Base-by-base conservation (phyloP, 2,113 vertebrate genomes). In the Scatophagus argus region DNA sequence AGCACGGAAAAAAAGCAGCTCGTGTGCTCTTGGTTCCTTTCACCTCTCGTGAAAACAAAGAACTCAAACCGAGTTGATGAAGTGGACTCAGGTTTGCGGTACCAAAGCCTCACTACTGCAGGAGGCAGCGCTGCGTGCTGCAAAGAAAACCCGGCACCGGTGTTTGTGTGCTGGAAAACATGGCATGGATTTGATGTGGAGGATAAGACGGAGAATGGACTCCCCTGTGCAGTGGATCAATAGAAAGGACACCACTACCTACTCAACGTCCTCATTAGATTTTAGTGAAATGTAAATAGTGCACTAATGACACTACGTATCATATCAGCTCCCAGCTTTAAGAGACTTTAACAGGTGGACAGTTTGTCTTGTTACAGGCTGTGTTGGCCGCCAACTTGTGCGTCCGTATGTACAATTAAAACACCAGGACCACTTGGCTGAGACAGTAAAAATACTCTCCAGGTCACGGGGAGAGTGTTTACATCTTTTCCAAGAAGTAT, bases 401-500 rank as follows among this genome's bases (percentile, higher is more conserved):
- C 2, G 16, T 13, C 41, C 19, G 65, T 60, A 47, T 63, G 39
- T n/a, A 44, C 17, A 41, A 46, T 78, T 60, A 76, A 67, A 63
- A 23, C 6, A 55, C 27, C 38, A 60, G 72, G 13, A 10, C 12
- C 46, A 44, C 49, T 81, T 77, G 69, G 81, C 75, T 17, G 63
- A 79, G 59, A 25, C 70, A n/a, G 71, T 61, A 19, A 65, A 81
- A 77, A 83, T 81, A 61, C 73, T 79, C 65, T 59, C 8, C 52
- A 82, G 75, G 73, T 76, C 83, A 73, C 49, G 54, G 34, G 5
- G 7, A 77, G 19, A 79, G 61, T 77, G 78, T 87, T 91, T 87
- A 84, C 51, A 75, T 62, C 76, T 74, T 36, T 71, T 74, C 36
- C 66, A 39, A 74, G 73, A 81, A 73, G 8, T 6, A 78, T 47